phyloP scores from a whole-genome alignment of 2,888 invertebrate species.

The Mythimna ferrago region DNA sequence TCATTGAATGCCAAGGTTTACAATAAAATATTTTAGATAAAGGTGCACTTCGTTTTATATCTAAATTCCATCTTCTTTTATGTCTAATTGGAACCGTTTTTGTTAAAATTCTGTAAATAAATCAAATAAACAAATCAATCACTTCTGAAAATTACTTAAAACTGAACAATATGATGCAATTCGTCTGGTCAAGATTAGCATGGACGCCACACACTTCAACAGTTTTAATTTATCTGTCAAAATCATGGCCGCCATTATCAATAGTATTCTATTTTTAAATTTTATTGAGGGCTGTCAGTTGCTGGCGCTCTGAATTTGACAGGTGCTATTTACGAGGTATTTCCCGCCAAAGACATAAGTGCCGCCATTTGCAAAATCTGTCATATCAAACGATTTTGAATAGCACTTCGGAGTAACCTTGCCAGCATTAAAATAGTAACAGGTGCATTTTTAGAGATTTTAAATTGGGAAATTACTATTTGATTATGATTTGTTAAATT shows the following conservation, averaged over 20 bases:
- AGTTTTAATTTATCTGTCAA: conserved; percentile 58
- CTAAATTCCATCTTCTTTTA: conserved; percentile 42
- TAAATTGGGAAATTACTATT: neutral
- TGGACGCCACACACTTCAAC: conserved; percentile 38
- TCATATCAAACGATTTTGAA: conserved; percentile 44
- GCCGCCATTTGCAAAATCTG: conserved; percentile 37
- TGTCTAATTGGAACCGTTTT: conserved; percentile 36
- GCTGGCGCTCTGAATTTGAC: conserved; percentile 48
- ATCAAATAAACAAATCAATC: conserved; percentile 51
- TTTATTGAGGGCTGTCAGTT: conserved; percentile 42
- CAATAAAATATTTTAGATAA: conserved; percentile 24
- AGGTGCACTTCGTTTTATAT: conserved; percentile 44
- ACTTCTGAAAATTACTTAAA: conserved; percentile 12
- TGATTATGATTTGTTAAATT: neutral
- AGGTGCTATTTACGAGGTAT: conserved; percentile 45
- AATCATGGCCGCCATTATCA: conserved; percentile 48
- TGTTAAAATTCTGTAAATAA: conserved; percentile 28
- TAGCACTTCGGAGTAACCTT: conserved; percentile 18
- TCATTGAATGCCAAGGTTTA: conserved; percentile 32
- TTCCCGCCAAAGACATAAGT: conserved; percentile 49
- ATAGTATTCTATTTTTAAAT: conserved; percentile 53
- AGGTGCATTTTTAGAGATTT: conserved; percentile 3
- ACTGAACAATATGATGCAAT: conserved; percentile 33
- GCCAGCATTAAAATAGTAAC: conserved; percentile 12
- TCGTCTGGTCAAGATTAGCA: conserved; percentile 10